Conservation (phyloP, 2,888 invertebrate species). For the Agonopterix alstromeriana region DNA sequence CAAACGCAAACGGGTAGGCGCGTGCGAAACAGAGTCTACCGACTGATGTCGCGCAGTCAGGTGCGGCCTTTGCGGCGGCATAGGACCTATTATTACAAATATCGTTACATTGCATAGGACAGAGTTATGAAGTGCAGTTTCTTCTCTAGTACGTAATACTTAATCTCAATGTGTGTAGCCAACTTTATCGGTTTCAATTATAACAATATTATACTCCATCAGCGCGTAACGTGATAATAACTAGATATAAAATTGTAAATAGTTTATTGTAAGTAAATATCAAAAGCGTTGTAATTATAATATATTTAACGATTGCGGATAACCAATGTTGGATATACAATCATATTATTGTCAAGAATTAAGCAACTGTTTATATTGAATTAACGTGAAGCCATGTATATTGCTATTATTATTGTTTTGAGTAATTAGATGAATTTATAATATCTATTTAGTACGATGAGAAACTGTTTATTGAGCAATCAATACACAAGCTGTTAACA, state of each 20-base stretch:
- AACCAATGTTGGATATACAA: slow-evolving; percentile 26
- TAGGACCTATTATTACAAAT: too few relatives aligned
- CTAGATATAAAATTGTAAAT: slow-evolving; percentile 64
- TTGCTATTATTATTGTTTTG: slow-evolving; percentile 32
- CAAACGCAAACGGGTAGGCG: too few relatives aligned
- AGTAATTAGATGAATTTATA: slow-evolving; percentile 40
- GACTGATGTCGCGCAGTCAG: too few relatives aligned
- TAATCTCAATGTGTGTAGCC: too few relatives aligned
- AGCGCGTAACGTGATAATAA: slow-evolving; percentile 75
- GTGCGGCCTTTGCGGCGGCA: too few relatives aligned
- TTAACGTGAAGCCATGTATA: slow-evolving; percentile 49
- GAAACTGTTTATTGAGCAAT: slow-evolving; percentile 35
- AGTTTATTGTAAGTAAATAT: slow-evolving; percentile 46
- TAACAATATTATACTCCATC: slow-evolving; percentile 24
- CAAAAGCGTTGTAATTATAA: slow-evolving; percentile 37
- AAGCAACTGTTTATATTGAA: slow-evolving; percentile 39
- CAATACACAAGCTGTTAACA: slow-evolving; percentile 6
- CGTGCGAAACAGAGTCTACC: too few relatives aligned
- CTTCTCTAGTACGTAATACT: too few relatives aligned
- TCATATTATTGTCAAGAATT: slow-evolving; percentile 19
- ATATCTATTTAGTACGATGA: slow-evolving; percentile 9
- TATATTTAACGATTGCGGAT: slow-evolving; percentile 28
- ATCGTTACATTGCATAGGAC: too few relatives aligned
- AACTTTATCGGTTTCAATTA: neutral
- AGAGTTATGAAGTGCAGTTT: too few relatives aligned